A percentile compares a stretch with the other conserved stretches of the same genome.
Conservation (phyloP, 2,113 vertebrate species). For the Numenius arquata region DNA sequence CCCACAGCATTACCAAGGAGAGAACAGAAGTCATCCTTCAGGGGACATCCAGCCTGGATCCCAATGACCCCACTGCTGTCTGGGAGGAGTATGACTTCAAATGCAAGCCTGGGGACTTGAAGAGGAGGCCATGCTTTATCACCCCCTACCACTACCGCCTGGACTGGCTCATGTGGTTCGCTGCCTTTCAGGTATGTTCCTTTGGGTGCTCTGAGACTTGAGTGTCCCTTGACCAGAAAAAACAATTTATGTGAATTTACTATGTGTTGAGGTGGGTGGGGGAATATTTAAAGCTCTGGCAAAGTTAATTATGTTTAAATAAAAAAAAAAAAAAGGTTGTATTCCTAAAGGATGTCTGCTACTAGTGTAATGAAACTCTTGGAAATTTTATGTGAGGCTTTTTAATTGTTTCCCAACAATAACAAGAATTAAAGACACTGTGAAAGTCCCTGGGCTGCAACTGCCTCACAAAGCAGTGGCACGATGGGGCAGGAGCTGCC, state of each 20-base stretch:
- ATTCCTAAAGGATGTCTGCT: not conserved
- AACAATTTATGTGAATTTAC: not conserved
- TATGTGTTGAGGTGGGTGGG: not conserved
- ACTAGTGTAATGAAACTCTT: not conserved
- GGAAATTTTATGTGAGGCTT: not conserved
- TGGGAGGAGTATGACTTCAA: slow-evolving; percentile 96
- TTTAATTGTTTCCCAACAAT: not conserved
- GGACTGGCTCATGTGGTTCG: slow-evolving; percentile 99
- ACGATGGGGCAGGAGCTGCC: not conserved
- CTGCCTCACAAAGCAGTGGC: not conserved
- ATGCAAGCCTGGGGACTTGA: slow-evolving; percentile 88
- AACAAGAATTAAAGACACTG: not conserved
- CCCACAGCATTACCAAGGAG: slow-evolving; percentile 88
- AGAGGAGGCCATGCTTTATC: slow-evolving; percentile 83
- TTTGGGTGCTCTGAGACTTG: not conserved
- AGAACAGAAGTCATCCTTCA: slow-evolving; percentile 93
- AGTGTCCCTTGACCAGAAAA: not conserved
- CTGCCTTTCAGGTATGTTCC: slow-evolving; percentile 88
- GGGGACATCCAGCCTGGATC: slow-evolving; percentile 84
- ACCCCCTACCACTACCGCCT: slow-evolving; percentile 93
- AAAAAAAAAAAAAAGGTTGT: not conserved
- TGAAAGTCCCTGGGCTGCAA: not conserved
- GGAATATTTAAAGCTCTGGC: not conserved
- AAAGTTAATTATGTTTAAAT: not conserved
- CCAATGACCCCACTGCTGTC: slow-evolving; percentile 74